Percentiles rank a stretch among this genome's conserved stretches.
phyloP scores from a whole-genome alignment of 2,888 invertebrate species.

The Callyntrura sp. region DNA sequence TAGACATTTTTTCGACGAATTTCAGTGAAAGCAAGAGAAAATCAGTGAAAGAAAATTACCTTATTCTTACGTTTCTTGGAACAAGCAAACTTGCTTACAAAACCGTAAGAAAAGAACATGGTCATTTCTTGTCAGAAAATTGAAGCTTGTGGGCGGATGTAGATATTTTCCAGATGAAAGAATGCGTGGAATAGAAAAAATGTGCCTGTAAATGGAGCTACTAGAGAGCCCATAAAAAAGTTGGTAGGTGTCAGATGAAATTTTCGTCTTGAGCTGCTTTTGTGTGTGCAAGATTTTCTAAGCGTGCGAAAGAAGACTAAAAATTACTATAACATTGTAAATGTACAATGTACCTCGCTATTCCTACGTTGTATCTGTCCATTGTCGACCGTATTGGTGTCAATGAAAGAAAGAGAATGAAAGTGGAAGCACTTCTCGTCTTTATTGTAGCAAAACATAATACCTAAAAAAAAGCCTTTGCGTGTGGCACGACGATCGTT shows the following conservation, averaged over 20 bases:
- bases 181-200: neutral
- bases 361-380: slow-evolving; percentile 24
- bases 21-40: neutral
- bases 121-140: neutral
- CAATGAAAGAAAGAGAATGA: slow-evolving; percentile 48
- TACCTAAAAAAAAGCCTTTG: slow-evolving; percentile 1
- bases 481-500: neutral
- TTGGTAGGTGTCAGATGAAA: slow-evolving; percentile 55
- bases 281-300: neutral
- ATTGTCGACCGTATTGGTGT: slow-evolving; percentile 15
- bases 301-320: neutral
- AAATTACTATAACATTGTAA: neutral
- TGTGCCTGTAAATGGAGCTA: neutral
- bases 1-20: neutral
- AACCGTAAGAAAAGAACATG: neutral
- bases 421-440: slow-evolving; percentile 31
- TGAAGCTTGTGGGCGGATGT: neutral
- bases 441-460: slow-evolving; percentile 19
- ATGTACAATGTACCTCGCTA: neutral
- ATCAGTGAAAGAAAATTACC: slow-evolving; percentile 11
- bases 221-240: neutral
- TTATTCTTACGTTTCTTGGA: no score
- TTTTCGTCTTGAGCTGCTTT: slow-evolving; percentile 3
- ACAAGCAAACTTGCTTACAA: neutral
- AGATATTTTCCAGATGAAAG: slow-evolving; percentile 15